phyloP scores from a whole-genome alignment of 2,113 vertebrate genomes.

The Cercopithecus mona region DNA sequence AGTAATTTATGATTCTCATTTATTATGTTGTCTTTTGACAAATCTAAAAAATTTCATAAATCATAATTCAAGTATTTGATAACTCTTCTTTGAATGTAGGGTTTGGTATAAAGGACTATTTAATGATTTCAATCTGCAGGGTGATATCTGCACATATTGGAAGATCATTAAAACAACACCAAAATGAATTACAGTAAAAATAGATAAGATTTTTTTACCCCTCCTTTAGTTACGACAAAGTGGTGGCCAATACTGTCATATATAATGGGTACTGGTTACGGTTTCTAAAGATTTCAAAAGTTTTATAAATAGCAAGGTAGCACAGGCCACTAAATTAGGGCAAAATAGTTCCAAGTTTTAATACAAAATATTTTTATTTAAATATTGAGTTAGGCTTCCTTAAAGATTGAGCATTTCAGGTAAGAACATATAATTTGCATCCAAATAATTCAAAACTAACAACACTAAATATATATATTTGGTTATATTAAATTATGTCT shows the following conservation, averaged over 20 bases:
- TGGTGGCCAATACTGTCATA: neutral
- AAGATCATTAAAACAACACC: constrained; percentile 17
- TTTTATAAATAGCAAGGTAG: neutral
- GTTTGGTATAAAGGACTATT: neutral
- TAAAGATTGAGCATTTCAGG: neutral
- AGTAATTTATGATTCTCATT: neutral
- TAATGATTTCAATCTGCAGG: neutral
- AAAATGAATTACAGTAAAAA: neutral
- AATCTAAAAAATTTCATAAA: neutral
- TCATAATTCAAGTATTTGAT: neutral
- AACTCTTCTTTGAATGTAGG: neutral
- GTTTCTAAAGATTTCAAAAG: neutral
- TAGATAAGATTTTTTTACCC: neutral
- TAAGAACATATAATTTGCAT: neutral
- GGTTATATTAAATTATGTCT: neutral
- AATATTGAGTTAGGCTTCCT: neutral
- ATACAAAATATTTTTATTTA: neutral
- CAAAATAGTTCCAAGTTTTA: constrained; percentile 22
- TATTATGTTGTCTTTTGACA: neutral
- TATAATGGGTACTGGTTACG: neutral
- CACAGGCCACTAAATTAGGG: neutral
- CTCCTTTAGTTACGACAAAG: neutral
- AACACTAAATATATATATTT: neutral
- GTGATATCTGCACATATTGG: neutral
- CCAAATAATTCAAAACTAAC: neutral